Evolutionary conservation across 2,113 vertebrate genomes (phyloP).

Genomic region (Elgaria multicarinata): DNA sequence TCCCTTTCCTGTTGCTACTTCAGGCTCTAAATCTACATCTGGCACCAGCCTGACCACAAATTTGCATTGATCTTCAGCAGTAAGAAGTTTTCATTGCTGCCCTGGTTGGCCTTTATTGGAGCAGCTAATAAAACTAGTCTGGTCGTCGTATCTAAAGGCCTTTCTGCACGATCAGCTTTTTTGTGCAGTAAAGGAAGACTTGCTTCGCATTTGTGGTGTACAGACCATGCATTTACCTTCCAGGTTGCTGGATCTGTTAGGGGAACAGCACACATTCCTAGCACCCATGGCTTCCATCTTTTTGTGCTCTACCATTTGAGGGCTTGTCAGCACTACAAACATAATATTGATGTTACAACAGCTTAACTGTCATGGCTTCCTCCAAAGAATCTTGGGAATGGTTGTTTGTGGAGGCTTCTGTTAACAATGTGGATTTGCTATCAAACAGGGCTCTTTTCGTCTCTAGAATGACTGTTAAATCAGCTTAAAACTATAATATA

Average conservation of each 20-base stretch:
- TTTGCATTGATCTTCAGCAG: not conserved
- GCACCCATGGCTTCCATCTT: not conserved
- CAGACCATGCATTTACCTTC: not conserved
- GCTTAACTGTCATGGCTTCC: not conserved
- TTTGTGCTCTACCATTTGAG: not conserved
- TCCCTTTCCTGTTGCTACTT: not conserved
- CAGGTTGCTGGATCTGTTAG: not conserved
- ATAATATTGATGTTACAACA: not conserved
- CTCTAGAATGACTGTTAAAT: not conserved
- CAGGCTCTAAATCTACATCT: constrained; percentile 15
- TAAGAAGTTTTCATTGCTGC: not conserved
- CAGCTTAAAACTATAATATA: not conserved
- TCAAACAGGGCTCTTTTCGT: no score
- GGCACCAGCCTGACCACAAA: constrained; percentile 11
- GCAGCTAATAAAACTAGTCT: not conserved
- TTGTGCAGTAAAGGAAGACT: not conserved
- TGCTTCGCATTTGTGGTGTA: not conserved
- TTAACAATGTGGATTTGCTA: not conserved
- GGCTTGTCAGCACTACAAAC: not conserved
- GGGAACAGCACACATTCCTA: not conserved
- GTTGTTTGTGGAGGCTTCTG: not conserved
- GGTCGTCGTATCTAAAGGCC: not conserved
- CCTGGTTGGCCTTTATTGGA: not conserved
- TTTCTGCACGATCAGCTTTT: not conserved
- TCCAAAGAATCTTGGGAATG: not conserved